These are phyloP conservation scores for Acrocephalus scirpaceus DNA, from an alignment of 2,797 vertebrate genomes.

Conservation along the genomic window DNA sequence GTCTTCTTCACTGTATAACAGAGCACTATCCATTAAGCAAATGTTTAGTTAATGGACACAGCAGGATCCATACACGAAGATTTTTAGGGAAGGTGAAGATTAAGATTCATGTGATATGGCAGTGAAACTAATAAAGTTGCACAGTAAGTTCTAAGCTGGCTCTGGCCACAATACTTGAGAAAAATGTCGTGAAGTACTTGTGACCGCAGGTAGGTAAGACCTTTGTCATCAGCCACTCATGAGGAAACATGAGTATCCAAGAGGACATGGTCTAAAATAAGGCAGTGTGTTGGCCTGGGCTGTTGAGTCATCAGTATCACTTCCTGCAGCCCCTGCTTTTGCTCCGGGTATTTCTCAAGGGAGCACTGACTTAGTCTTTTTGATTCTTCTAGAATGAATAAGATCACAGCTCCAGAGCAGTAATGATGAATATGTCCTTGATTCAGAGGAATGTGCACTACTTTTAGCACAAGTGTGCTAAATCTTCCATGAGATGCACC, in stretches of 20 bases:
- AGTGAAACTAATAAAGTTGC: not conserved
- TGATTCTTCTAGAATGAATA: conserved; percentile 54
- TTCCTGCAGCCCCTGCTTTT: conserved; percentile 61
- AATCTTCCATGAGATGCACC: conserved; percentile 49
- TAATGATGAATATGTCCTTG: conserved; percentile 43
- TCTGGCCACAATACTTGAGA: not conserved
- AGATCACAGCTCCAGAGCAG: conserved; percentile 19
- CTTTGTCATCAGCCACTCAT: conserved; percentile 68
- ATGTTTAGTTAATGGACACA: not conserved
- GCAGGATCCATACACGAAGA: not conserved
- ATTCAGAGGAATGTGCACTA: conserved; percentile 42
- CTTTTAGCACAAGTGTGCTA: conserved; percentile 42
- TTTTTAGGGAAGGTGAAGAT: not conserved
- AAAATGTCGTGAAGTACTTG: conserved; percentile 37
- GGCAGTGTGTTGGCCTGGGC: conserved; percentile 49
- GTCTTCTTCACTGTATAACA: not conserved
- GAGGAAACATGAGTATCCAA: conserved; percentile 64
- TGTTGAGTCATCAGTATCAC: conserved; percentile 63
- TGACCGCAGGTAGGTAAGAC: conserved; percentile 55
- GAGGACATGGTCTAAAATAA: conserved; percentile 66
- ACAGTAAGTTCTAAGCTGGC: not conserved
- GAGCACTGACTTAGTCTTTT: conserved; percentile 42
- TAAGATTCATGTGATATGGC: not conserved
- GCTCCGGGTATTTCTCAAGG: conserved; percentile 49
- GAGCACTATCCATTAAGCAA: not conserved